phyloP scores from a whole-genome alignment of 2,797 vertebrate species.

The Myripristis jacobus region DNA sequence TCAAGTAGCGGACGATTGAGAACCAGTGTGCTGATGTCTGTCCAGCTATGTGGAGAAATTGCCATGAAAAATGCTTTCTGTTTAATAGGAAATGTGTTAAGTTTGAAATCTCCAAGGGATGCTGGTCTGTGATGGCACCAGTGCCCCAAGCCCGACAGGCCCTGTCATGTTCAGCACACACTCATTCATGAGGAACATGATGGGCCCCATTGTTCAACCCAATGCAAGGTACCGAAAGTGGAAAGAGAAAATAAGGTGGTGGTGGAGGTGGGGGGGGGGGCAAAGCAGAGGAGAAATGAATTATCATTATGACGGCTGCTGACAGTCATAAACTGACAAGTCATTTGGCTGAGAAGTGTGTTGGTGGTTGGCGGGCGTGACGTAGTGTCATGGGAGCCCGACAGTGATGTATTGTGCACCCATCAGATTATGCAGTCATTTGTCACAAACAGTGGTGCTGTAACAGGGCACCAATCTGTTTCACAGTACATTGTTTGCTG shows the following conservation, averaged over 20 bases:
- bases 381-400: conserved; percentile 59
- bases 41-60: conserved; percentile 38
- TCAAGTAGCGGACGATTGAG: conserved; percentile 38
- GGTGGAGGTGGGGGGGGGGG: conserved; percentile 42
- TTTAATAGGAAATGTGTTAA: conserved; percentile 60
- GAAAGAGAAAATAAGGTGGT: conserved; percentile 44
- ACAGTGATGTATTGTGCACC: conserved; percentile 72
- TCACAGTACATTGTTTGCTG: conserved; percentile 7
- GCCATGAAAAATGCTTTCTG: conserved; percentile 56
- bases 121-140: conserved; percentile 39
- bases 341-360: conserved; percentile 73
- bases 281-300: conserved; percentile 62
- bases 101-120: conserved; percentile 53
- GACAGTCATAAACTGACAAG: conserved; percentile 74
- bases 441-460: conserved; percentile 55
- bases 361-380: conserved; percentile 58
- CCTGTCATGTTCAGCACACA: conserved; percentile 50
- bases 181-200: conserved; percentile 59
- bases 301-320: conserved; percentile 71
- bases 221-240: conserved; percentile 36
- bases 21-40: conserved; percentile 38
- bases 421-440: conserved; percentile 65
- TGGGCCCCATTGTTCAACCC: conserved; percentile 58
- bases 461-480: conserved; percentile 47
- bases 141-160: conserved; percentile 41